These are phyloP conservation scores for Perccottus glenii DNA, from an alignment of 2,113 vertebrate species.

Conservation along the genomic window DNA sequence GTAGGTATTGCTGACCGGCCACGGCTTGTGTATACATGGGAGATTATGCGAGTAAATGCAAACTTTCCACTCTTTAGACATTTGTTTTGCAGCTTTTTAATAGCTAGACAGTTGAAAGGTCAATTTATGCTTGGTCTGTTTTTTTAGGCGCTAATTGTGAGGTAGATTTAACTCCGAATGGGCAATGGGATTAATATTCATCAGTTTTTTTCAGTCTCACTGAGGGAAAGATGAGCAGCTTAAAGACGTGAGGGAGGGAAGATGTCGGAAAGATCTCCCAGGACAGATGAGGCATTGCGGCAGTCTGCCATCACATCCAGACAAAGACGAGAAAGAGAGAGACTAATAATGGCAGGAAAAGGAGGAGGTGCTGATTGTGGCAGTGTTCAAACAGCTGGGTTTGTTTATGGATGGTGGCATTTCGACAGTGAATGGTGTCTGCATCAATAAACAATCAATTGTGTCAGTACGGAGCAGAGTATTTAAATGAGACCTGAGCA, in stretches of 20 bases:
- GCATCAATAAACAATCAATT: constrained; percentile 7
- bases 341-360: constrained; percentile 27
- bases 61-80: constrained; percentile 5
- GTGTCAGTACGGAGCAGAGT: not conserved
- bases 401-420: constrained; percentile 40
- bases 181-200: constrained; percentile 15
- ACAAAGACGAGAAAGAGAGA: constrained; percentile 65
- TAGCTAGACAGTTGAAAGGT: constrained; percentile 51
- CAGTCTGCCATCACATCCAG: constrained; percentile 72
- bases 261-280: constrained; percentile 69
- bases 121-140: constrained; percentile 6
- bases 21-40: constrained; percentile 5
- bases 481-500: too few species aligned
- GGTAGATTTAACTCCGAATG: constrained; percentile 52
- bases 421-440: constrained; percentile 28
- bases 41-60: constrained; percentile 9
- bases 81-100: constrained; percentile 61
- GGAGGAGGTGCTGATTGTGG: constrained; percentile 22
- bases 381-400: constrained; percentile 64
- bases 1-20: constrained; percentile 37
- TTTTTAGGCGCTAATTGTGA: constrained; percentile 29
- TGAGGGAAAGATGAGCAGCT: constrained; percentile 43
- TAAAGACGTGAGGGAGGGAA: too few species aligned
- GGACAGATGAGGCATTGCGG: constrained; percentile 75
- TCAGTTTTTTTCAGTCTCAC: constrained; percentile 9